Evolutionary conservation across 1,140 invertebrate genomes (phyloP).

Genomic region (Drosophila seguyi): DNA sequence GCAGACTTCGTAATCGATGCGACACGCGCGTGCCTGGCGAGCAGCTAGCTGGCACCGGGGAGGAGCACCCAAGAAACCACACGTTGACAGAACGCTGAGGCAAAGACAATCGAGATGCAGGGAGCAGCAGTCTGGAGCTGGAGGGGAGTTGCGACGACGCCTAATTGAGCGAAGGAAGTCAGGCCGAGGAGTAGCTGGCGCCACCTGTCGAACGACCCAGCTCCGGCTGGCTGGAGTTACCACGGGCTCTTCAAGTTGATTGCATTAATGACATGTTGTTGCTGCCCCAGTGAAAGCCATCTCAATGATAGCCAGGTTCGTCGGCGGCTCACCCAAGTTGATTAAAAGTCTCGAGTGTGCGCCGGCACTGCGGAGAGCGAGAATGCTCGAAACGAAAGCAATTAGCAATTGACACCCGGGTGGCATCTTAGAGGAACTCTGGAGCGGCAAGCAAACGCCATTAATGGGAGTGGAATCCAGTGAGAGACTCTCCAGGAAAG

Average conservation of each 20-base stretch:
- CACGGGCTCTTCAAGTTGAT: slow-evolving; percentile 41
- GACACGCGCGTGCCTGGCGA: slow-evolving; percentile 48
- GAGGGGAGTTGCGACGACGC: slow-evolving; percentile 7
- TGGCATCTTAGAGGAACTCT: slow-evolving; percentile 40
- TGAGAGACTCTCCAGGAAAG: slow-evolving; percentile 20
- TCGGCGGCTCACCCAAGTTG: slow-evolving; percentile 42
- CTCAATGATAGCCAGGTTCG: slow-evolving; percentile 34
- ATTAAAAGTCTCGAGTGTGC: slow-evolving; percentile 48
- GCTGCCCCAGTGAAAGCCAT: slow-evolving; percentile 42
- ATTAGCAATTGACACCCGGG: slow-evolving; percentile 59
- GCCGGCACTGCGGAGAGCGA: slow-evolving; percentile 12
- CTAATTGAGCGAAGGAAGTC: slow-evolving; percentile 65
- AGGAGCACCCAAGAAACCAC: slow-evolving; percentile 39
- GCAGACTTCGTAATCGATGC: slow-evolving; percentile 58
- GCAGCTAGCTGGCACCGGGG: slow-evolving; percentile 16
- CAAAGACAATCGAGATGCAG: slow-evolving; percentile 51
- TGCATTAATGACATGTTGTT: slow-evolving; percentile 62
- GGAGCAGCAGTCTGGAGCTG: neutral
- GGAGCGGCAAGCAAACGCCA: slow-evolving; percentile 29
- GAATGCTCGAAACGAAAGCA: slow-evolving; percentile 44
- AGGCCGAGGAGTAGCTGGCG: slow-evolving; percentile 38
- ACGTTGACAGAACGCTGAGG: slow-evolving; percentile 44
- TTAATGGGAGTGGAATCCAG: slow-evolving; percentile 24
- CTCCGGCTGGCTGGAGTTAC: slow-evolving; percentile 12
- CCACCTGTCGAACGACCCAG: slow-evolving; percentile 40